These are phyloP conservation scores for Drosophila sp. DNA, from an alignment of 1,140 invertebrate species.

Conservation along the genomic window DNA sequence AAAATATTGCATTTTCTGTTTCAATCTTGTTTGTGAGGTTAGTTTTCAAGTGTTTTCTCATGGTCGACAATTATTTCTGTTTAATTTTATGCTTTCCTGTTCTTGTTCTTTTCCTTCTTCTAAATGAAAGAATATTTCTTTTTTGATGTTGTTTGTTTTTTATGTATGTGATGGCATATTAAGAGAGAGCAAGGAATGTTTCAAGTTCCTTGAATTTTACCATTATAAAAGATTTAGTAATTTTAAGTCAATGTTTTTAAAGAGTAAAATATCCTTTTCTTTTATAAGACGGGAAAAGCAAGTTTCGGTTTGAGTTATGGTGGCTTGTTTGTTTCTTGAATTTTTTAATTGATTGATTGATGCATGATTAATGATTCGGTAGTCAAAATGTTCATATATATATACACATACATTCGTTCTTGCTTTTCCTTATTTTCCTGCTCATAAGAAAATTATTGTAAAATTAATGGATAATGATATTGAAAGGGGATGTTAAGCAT, in stretches of 20 bases:
- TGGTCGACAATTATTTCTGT: slow-evolving; percentile 58
- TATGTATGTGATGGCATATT: slow-evolving; percentile 29
- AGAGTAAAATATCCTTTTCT: slow-evolving; percentile 26
- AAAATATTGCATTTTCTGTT: slow-evolving; percentile 59
- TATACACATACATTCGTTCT: slow-evolving; percentile 25
- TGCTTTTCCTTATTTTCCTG: slow-evolving; percentile 70
- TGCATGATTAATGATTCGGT: slow-evolving; percentile 32
- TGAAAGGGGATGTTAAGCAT: slow-evolving; percentile 50
- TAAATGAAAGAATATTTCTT: slow-evolving; percentile 25
- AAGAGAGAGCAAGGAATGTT: slow-evolving; percentile 49
- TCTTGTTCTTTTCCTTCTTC: slow-evolving; percentile 34
- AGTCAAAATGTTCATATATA: slow-evolving; percentile 45
- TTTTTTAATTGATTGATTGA: slow-evolving; percentile 26
- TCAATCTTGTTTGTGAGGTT: slow-evolving; percentile 23
- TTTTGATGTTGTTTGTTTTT: slow-evolving; percentile 4
- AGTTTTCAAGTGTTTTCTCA: slow-evolving; percentile 26
- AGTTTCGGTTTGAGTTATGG: slow-evolving; percentile 16
- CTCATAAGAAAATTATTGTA: slow-evolving; percentile 66
- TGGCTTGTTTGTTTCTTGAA: slow-evolving; percentile 2
- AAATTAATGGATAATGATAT: slow-evolving; percentile 74
- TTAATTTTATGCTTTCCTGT: slow-evolving; percentile 47
- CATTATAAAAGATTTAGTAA: slow-evolving; percentile 47
- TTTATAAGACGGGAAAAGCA: slow-evolving; percentile 49
- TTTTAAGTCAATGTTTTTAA: slow-evolving; percentile 44
- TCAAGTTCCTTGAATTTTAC: slow-evolving; percentile 43